Percentiles rank a stretch among this genome's conserved stretches.
These are phyloP conservation scores for Buphagus erythrorhynchus DNA, from an alignment of 2,797 vertebrate species.

Conservation along the genomic window DNA sequence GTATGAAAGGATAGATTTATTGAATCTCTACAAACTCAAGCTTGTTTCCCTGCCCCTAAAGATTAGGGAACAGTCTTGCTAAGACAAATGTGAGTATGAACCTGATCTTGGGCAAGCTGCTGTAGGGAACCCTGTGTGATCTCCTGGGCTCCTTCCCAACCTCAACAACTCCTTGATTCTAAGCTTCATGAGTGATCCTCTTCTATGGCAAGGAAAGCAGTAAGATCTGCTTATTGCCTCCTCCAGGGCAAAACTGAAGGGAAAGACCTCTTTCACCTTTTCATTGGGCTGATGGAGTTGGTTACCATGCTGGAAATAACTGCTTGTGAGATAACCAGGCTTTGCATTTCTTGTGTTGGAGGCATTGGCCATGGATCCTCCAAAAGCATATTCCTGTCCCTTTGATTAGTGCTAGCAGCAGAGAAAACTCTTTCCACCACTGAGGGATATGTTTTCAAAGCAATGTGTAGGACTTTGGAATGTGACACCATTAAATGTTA, in stretches of 20 bases:
- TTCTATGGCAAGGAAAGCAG: neutral
- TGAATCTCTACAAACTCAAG: neutral
- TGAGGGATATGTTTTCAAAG: constrained; percentile 3
- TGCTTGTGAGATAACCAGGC: neutral
- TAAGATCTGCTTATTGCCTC: neutral
- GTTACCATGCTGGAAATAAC: neutral
- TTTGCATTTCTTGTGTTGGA: neutral
- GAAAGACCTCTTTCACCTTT: neutral
- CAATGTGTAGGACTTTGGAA: neutral
- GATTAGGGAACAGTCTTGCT: neutral
- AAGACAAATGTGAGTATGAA: fast-evolving
- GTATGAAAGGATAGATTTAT: neutral
- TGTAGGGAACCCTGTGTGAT: fast-evolving
- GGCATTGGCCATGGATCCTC: neutral
- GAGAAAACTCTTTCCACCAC: neutral
- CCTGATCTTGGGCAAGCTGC: neutral
- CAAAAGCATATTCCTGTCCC: neutral
- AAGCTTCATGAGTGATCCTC: neutral
- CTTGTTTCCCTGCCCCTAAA: neutral
- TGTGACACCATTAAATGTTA: constrained; percentile 38
- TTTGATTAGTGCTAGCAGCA: neutral
- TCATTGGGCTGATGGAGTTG: neutral
- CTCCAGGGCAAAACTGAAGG: neutral
- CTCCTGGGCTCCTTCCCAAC: neutral
- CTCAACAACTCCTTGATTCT: neutral